Base-by-base conservation (phyloP, 2,888 invertebrate species). In the Chalcosyrphus nemorum region DNA sequence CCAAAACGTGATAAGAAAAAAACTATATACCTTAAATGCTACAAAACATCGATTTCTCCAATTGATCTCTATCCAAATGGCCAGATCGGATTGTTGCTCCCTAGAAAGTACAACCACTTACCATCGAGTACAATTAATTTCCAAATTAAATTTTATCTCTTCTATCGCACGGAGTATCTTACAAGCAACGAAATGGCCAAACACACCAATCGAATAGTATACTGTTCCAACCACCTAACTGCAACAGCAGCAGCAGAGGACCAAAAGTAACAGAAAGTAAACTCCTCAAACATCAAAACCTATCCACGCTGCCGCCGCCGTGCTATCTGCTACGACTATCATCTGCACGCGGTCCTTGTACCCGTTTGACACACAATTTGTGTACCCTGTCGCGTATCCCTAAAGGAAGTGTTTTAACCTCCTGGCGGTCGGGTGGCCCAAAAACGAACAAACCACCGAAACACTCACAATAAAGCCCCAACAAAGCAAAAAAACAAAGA, bases 381-480 rank as follows among this genome's bases (percentile, higher is more conserved):
- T 84, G 74, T 80, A 82, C 52, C 66, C 65, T 61, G 59, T 65
- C 74, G 68, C 68, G 66, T 82, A 77, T 82, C 84, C 80, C 74
- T 57, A 84, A 84, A 84, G 74, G 84, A 80, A 84, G 84, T 84
- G 70, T 84, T n/a, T n/a, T 80, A 84, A 84, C 84, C 84, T 80
- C 80, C 80, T 63, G 78, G 68, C 56, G 63, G 84, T 43, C 74
- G 74, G 63, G 84, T 43, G 80, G 74, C 54, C 54, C 78, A 66
- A 77, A 72, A 78, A 61, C 72, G 45, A 81, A 54, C 59, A 59
- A 70, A 35, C 75, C 65, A 77, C 71, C 45, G 32, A 76, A 71
- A 66, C 35, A 65, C 27, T 43, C 35, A 35, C 50, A 32, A 65
- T 19, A 71, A 54, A 43, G 56, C 4, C 4, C n/a, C n/a, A 41